Evolutionary conservation across 1,140 invertebrate genomes (phyloP), one percentile per base, ranked within the genome.

Genomic region (Conus betulinus): DNA sequence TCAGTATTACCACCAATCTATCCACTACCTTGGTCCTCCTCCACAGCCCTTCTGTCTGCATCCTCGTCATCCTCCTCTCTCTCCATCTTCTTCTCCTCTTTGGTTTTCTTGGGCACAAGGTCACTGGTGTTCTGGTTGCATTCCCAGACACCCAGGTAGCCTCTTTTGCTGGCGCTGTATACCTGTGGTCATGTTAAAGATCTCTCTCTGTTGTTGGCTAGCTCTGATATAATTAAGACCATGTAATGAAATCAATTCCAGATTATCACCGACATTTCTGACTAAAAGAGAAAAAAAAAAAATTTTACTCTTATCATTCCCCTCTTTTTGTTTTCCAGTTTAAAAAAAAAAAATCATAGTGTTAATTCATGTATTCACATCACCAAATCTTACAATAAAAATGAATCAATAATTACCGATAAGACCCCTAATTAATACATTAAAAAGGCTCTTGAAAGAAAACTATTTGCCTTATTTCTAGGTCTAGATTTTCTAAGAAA

Each of bases 81-180:
- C 82, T 91, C 87, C 51, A 52, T 87, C 23, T 84, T 88, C 76
- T 74, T 88, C 27, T 51, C n/a, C 87, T 88, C 67, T 17, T 84
- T 88, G 60, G 76, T 91, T 55, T 81, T 90, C 57, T 89, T 91
- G n/a, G 93, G 93, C 82, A 91, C 89, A 57, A 98, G 94, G 89
- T 97, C 97, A 71, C 96, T 96, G 6, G 97, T 95, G 87, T 97
- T 96, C 83, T 98, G 95, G 91, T 96, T 97, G 93, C 98, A 97
- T 93, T 98, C 97, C 98, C 98, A 99, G n/a, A 98, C 95, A 94
- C 97, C 98, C 0, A 98, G 90, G 88, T 97, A 96, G 23, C 97
- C 97, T 95, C 97, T 97, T 90, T 92, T 91, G 92, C 95, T 94
- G 0, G 96, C 95, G 95, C 93, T 93, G 90, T 95, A 96, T 84